These are phyloP conservation scores for Mesocricetus auratus DNA, from an alignment of 2,113 vertebrate genomes.

Conservation along the genomic window DNA sequence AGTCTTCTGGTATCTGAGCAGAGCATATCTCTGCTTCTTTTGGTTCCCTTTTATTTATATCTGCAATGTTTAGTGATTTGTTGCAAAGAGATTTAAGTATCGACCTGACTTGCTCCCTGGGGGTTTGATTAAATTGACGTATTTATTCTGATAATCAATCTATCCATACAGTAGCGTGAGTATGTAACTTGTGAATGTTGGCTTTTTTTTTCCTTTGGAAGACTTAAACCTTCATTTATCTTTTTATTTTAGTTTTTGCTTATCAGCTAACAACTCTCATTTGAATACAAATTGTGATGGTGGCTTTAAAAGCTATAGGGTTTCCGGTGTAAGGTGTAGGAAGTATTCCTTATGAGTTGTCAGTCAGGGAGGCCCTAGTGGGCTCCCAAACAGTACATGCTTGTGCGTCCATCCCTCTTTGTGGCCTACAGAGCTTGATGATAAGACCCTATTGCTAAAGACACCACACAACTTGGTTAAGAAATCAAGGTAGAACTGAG, in stretches of 20 bases:
- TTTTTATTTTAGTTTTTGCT: neutral
- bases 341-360: neutral
- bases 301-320: neutral
- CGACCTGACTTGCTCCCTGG: neutral
- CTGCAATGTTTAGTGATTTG: neutral
- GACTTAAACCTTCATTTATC: neutral
- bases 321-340: neutral
- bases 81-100: constrained; percentile 21
- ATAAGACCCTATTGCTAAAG: neutral
- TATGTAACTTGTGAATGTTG: neutral
- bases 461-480: neutral
- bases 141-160: constrained; percentile 18
- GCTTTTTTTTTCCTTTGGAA: neutral
- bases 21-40: neutral
- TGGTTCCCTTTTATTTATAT: constrained; percentile 10
- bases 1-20: neutral
- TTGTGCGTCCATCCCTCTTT: neutral
- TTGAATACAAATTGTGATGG: neutral
- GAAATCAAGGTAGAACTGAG: neutral
- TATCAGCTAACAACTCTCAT: neutral
- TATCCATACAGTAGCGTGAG: neutral
- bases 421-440: too few relatives aligned
- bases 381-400: neutral
- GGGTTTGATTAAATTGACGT: neutral
- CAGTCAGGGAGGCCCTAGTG: too few relatives aligned